Evolutionary conservation across 2,797 vertebrate genomes (phyloP), one percentile per base, ranked within the genome.

Genomic region (Phalanger gymnotis): DNA sequence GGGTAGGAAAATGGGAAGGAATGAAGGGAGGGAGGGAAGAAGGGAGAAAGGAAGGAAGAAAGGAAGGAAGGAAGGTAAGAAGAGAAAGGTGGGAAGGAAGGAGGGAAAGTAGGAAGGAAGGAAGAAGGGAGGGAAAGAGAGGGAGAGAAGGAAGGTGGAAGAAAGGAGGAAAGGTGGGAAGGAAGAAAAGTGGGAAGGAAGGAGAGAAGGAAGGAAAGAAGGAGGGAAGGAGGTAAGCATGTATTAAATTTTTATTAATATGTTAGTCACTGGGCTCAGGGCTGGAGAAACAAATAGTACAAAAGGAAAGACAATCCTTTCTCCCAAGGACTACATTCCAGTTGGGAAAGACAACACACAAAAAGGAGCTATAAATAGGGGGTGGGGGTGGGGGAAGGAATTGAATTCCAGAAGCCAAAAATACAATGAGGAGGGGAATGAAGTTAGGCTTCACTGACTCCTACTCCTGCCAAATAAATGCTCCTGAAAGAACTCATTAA

Each of bases 131-230:
- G 1, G 28, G 5, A 14, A 0, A 11, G 7, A 11, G 7, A 91
- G 28, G 28, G 55, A 10, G 51, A 66, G 57, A 40, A 89, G 27
- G 52, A 25, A 25, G 2, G 25, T 25, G 54, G 56, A 90, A 28
- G 94, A 89, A 61, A 58, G 34, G 61, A 53, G 34, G n/a, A 16
- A 94, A 94, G 5, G 27, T 40, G 92, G 95, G 90, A 91, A 14
- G 40, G 30, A 66, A 93, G 40, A 94, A 27, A 53, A 10, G 31
- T 92, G 5, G 16, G 1, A 5, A 12, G 3, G 12, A 9, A n/a
- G 7, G 54, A 52, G 25, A 31, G 56, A 54, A 91, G 30, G 22
- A 53, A 22, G 4, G 61, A 53, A 22, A 3, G 61, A 56, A 93
- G 4, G 53, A 12, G 47, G 2, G 51, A 52, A 94, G 47, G 55